Evolutionary conservation across 2,113 vertebrate genomes (phyloP), one percentile per base, ranked within the genome.

Genomic region (Leucoraja erinaceus): DNA sequence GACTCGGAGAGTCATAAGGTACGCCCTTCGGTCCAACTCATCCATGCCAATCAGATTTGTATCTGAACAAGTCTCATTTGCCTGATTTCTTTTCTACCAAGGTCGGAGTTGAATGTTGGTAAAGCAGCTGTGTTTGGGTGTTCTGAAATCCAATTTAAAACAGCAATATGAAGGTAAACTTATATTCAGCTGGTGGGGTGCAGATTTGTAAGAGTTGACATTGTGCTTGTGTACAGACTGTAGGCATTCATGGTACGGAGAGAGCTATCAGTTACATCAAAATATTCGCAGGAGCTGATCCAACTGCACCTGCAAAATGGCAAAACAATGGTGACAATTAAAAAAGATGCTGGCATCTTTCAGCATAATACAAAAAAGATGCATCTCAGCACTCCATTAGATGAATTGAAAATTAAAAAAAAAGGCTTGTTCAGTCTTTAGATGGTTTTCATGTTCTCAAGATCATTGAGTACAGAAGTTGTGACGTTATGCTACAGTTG

Each of bases 121-220:
- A 14, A 61, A 11, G 81, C 9, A 25, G 47, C 20, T 22, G 25
- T 47, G 56, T 31, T n/a, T 86, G 83, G 63, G 56, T 33, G 12
- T 88, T n/a, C 14, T 63, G 28, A 7, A 83, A 63, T 88, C 83
- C 83, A 88, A 31, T 31, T 88, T 88, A 31, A 88, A 88, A 86
- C 22, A 86, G 20, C 28, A 88, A 63, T 88, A 33, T 33, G 11
- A 77, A 88, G 31, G 5, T 63, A 63, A 66, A 2, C 28, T 66
- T 88, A 63, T n/a, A 9, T 61, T 86, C 4, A 22, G n/a, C 14
- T 4, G 0, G 59, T 61, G 83, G 61, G 66, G 28, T 54, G 47
- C 22, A 38, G 61, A 33, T 14, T 68, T 74, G 68, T 9, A 70
- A 70, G 33, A 6, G 90, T 5, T 38, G 11, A 54, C 33, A 54